These are phyloP conservation scores for Leptinotarsa peninsularis DNA, from an alignment of 2,888 invertebrate species.

Conservation along the genomic window DNA sequence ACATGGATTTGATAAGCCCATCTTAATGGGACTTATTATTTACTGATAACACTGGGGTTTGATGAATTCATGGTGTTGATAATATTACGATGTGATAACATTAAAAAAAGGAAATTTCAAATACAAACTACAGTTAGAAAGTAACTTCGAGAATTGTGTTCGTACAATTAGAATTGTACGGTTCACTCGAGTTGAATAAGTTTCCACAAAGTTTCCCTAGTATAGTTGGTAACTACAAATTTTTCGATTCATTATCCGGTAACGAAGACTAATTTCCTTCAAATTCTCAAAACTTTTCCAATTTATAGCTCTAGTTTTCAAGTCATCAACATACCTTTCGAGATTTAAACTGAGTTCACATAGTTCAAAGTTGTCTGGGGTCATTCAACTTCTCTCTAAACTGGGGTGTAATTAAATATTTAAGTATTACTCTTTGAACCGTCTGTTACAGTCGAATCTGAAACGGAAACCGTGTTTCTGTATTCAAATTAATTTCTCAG, in stretches of 20 bases:
- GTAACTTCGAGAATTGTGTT: no score
- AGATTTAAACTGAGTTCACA: background rate
- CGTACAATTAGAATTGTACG: background rate
- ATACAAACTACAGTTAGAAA: no score
- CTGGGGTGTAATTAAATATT: background rate
- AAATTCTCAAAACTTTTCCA: conserved; percentile 9
- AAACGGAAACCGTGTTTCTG: background rate
- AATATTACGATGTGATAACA: no score
- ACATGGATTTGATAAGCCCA: no score
- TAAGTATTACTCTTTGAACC: background rate
- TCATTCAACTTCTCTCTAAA: background rate
- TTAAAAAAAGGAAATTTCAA: no score
- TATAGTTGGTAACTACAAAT: background rate
- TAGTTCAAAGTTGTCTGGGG: background rate
- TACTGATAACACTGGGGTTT: no score
- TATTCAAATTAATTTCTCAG: no score
- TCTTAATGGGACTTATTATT: no score
- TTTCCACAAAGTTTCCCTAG: background rate
- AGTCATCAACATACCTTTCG: background rate
- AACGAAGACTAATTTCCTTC: background rate
- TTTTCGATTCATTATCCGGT: background rate
- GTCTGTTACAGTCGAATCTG: background rate
- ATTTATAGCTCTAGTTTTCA: background rate
- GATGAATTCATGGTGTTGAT: no score
- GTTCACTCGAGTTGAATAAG: background rate